Base-by-base conservation (phyloP, 2,113 vertebrate species). In the Nasalis larvatus region DNA sequence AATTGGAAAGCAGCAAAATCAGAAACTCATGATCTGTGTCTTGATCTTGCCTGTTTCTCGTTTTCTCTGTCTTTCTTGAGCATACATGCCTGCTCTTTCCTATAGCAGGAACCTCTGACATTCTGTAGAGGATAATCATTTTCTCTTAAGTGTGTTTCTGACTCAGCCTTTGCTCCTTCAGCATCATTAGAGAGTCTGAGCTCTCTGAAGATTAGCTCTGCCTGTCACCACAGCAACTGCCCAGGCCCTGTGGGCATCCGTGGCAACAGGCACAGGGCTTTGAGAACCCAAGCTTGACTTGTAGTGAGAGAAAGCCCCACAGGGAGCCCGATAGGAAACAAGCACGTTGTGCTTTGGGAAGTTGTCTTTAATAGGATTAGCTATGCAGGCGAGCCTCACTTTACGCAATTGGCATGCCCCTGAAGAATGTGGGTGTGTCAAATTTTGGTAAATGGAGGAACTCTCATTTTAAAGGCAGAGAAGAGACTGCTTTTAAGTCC, bases 201-300 rank as follows among this genome's bases (percentile, higher is more conserved):
- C 71, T 97, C 95, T 97, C 95, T 32, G 42, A 96, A 95, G 96
- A 97, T 97, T 89, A 97, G 89, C 69, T 32, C 91, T 92, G 87
- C 84, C 92, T 97, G 96, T 98, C 97, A 78, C 97, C 98, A 98
- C 97, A 98, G 98, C 97, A 98, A 98, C 96, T 95, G 58, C 89
- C 84, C 89, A 32, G 69, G 88, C 93, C 86, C 91, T 85, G 76
- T 83, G 96, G 95, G 96, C 94, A 96, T 90, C 91, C 1, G 63
- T 90, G 92, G 93, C 89, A 97, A 97, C 91, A 87, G 92, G 85
- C 63, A 71, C 32, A 84, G 45, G 78, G 80, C 81, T 94, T 58
- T 87, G 58, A 80, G 86, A 96, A 52, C 40, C 89, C 56, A 94
- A 88, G 97, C 92, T 68, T 94, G 77, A 52, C 71, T 94, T 86